phyloP scores from a whole-genome alignment of 2,888 invertebrate genomes.

The Morpho helenor region DNA sequence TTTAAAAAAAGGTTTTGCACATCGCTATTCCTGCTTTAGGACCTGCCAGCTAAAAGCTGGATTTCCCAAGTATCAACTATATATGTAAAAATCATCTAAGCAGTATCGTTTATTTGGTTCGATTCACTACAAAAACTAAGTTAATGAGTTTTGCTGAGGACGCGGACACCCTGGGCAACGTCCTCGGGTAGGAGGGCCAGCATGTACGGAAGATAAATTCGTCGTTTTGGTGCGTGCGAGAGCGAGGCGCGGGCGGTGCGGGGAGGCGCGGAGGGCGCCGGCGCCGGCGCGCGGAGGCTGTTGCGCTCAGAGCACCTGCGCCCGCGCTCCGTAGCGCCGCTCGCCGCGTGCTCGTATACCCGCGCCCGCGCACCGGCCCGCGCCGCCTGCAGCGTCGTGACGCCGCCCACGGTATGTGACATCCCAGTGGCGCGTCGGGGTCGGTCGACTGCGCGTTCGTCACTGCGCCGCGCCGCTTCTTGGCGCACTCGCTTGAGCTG shows the following conservation, averaged over 20 bases:
- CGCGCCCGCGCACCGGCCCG: conserved; percentile 64
- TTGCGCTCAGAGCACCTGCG: conserved; percentile 86
- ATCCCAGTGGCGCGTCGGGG: conserved; percentile 71
- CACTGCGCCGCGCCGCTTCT: conserved; percentile 60
- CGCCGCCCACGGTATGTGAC: conserved; percentile 74
- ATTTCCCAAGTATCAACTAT: too few species aligned
- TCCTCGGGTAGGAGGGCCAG: conserved; percentile 68
- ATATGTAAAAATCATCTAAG: not conserved
- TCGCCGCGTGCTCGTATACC: conserved; percentile 71
- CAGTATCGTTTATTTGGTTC: not conserved
- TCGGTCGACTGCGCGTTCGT: conserved; percentile 73
- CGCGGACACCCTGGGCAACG: conserved; percentile 44
- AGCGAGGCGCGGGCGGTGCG: conserved; percentile 57
- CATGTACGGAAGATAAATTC: conserved; percentile 75
- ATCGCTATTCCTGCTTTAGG: too few species aligned
- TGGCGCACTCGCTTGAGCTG: conserved; percentile 56
- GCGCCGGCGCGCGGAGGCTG: conserved; percentile 81
- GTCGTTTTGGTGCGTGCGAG: conserved; percentile 75
- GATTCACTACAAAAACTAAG: conserved; percentile 5
- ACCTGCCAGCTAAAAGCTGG: too few species aligned
- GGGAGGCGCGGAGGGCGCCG: conserved; percentile 76
- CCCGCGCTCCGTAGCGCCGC: conserved; percentile 80
- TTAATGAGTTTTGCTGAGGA: conserved; percentile 19
- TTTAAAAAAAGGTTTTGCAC: too few species aligned
- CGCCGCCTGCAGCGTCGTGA: conserved; percentile 63